Base-by-base conservation (phyloP, 2,888 invertebrate genomes). In the Philereme transversata region DNA sequence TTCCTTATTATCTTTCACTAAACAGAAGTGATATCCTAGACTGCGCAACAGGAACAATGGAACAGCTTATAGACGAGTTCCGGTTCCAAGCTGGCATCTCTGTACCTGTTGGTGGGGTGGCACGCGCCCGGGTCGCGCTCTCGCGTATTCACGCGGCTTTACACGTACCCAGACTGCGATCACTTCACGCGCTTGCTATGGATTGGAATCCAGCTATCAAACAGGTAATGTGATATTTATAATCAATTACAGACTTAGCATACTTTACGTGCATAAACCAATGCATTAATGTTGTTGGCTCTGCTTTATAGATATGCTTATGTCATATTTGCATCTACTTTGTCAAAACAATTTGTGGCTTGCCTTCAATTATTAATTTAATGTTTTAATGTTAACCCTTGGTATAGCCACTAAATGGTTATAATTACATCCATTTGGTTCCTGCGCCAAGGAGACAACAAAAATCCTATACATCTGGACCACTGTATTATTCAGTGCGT, bases 21-120 rank as follows among this genome's bases (percentile, higher is more conserved):
- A 8, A 38, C n/a, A 47, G 93, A 69, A 84, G 88, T 64, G 88
- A 90, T 53, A 78, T 94, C 9, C 22, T 90, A 9, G 87, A 90
- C 38, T 82, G 83, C 46, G 73, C 81, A 0, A 85, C 84, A 0
- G 90, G 89, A 7, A 77, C 86, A 0, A 85, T 91, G 82, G 86
- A 84, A 61, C 75, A 70, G 40, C 57, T 88, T 1, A 63, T 87
- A 2, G 75, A 77, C 0, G 76, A 82, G 67, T 84, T 87, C 47
- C 75, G 74, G 0, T 33, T 79, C 6, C 86, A 85, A 57, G 71
- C 67, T 11, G 56, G 75, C 64, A 3, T 80, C 9, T 75, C 83
- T 0, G 34, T 69, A 0, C 70, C 73, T 0, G 10, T 9, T 0
- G 44, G 57, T 0, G 35, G 52, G 2, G 8, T 58, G 45, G 56